Base-by-base conservation (phyloP, 2,797 vertebrate genomes). In the Phaenicophaeus curvirostris region DNA sequence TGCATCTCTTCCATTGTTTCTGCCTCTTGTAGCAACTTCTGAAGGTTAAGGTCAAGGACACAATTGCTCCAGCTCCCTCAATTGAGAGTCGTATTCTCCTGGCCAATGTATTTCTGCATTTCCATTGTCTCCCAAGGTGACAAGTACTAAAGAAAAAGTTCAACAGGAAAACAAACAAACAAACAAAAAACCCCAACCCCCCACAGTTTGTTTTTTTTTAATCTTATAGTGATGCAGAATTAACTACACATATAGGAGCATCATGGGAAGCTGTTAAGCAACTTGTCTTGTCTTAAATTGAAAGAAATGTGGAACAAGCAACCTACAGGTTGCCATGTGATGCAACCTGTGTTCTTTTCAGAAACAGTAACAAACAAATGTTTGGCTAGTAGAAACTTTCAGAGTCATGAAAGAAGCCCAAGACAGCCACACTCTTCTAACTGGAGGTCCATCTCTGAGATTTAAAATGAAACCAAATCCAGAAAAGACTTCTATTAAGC, bases 11-110 rank as follows among this genome's bases (percentile, higher is more conserved):
- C 63, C 23, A 31, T 42, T 67, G 30, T 17, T 93, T 30, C 37
- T 68, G 53, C 57, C 33, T 93, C 21, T 14, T 30, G 28, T 6
- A 13, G 17, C 1, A 1, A 74, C 57, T 50, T 27, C 10, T 8
- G 50, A 90, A 61, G n/a, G 21, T 80, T 80, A 80, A 90, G 65
- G 90, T 54, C 88, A 93, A 92, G 92, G 84, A 74, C 68, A 65
- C 0, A 1, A 39, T 37, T 87, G 19, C 75, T 77, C 27, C n/a
- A n/a, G 37, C 63, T 89, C 54, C 72, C 27, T 66, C 1, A 1
- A 7, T 9, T 73, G 39, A 79, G 84, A 94, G 72, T 93, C 78
- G 74, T 87, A 11, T 62, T 93, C 80, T 87, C 67, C 61, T 92
- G 61, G 11, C 44, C 74, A 54, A 11, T 37, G 44, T 71, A 13